Conservation (phyloP, 2,888 invertebrate genomes). For the Plagodis pulveraria region DNA sequence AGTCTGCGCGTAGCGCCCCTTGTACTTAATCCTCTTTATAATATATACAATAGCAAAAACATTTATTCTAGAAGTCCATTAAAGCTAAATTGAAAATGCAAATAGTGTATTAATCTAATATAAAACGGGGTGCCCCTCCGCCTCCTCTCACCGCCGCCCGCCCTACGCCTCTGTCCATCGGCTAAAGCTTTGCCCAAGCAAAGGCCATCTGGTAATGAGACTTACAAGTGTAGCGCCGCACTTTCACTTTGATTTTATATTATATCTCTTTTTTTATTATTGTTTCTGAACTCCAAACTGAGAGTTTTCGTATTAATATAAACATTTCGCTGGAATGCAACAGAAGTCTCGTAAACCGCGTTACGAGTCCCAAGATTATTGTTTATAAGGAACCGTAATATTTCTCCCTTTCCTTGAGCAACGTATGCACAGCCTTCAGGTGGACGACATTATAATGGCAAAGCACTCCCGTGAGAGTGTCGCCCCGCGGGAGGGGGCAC, state of each 20-base stretch:
- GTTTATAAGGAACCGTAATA: background rate
- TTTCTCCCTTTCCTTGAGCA: background rate
- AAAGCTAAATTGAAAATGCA: conserved; percentile 66
- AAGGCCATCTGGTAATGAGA: no score
- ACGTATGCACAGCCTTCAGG: background rate
- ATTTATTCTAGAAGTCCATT: conserved; percentile 21
- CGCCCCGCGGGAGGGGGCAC: background rate
- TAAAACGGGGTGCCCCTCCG: conserved; percentile 57
- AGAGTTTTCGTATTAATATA: no score
- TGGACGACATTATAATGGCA: conserved; percentile 12
- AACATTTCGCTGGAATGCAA: no score
- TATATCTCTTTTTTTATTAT: no score
- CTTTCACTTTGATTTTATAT: no score
- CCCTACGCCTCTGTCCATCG: conserved; percentile 5
- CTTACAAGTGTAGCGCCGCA: no score
- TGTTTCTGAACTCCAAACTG: no score
- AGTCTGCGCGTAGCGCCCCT: no score
- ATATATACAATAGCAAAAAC: conserved; percentile 16
- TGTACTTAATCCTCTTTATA: conserved; percentile 8
- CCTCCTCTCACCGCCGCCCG: conserved; percentile 25
- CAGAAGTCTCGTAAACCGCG: no score
- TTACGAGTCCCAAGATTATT: background rate
- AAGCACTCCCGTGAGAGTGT: conserved; percentile 9
- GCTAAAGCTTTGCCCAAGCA: no score
- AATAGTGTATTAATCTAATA: conserved; percentile 66